Evolutionary conservation across 2,797 vertebrate species (phyloP).

Genomic region (Anomalospiza imberbis): DNA sequence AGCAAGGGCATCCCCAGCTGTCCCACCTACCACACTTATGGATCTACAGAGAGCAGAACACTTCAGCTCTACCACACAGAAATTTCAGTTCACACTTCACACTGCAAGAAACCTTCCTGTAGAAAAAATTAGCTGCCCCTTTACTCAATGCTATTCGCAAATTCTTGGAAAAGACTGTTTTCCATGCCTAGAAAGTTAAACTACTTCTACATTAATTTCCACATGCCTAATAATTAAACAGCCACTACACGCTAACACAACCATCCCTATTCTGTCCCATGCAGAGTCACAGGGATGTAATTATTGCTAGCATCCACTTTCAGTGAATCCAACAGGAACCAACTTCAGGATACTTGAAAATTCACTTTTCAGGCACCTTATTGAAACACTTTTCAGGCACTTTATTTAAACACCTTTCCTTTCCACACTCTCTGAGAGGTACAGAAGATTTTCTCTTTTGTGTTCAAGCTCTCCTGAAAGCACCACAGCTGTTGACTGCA

Average conservation of each 20-base stretch:
- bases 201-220: background rate
- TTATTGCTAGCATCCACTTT: background rate
- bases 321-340: background rate
- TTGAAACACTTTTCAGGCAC: background rate
- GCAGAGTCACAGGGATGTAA: background rate
- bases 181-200: background rate
- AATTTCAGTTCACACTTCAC: background rate
- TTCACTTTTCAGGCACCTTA: background rate
- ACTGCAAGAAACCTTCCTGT: background rate
- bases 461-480: background rate
- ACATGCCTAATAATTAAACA: background rate
- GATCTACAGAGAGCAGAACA: background rate
- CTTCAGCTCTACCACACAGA: fast-evolving
- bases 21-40: fast-evolving
- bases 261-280: background rate
- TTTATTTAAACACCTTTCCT: background rate
- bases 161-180: background rate
- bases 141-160: background rate
- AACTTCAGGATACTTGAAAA: background rate
- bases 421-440: fast-evolving
- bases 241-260: background rate
- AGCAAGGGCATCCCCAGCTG: background rate
- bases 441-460: background rate
- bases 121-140: background rate
- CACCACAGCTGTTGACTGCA: background rate